Conservation (phyloP, 2,797 vertebrate species). For the Adrianichthys oophorus region DNA sequence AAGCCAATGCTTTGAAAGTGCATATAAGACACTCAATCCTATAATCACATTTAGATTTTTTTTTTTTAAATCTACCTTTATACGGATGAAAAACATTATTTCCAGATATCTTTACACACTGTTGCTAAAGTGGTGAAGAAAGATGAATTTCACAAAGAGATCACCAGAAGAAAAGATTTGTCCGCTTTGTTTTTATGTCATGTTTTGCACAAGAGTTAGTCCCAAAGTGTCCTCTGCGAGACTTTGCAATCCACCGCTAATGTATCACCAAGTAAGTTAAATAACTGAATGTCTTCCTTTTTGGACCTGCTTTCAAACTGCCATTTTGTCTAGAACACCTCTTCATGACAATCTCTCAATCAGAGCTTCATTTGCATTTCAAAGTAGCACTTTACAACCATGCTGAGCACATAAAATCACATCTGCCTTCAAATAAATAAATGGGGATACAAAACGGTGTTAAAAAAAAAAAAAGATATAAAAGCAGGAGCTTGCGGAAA, state of each 20-base stretch:
- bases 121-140: conserved; percentile 35
- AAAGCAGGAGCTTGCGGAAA: conserved; percentile 66
- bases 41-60: conserved; percentile 66
- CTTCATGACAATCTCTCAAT: conserved; percentile 71
- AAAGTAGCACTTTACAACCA: conserved; percentile 78
- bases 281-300: conserved; percentile 49
- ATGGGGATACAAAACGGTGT: conserved; percentile 70
- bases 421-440: conserved; percentile 83
- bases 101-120: conserved; percentile 37
- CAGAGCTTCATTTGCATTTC: conserved; percentile 79
- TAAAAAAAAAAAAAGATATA: conserved; percentile 74
- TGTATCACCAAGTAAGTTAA: conserved; percentile 41
- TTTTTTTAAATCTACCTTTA: conserved; percentile 61
- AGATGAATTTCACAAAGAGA: conserved; percentile 19
- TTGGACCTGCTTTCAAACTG: conserved; percentile 49
- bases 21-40: conserved; percentile 66
- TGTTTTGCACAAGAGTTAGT: conserved; percentile 15
- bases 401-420: conserved; percentile 77
- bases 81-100: conserved; percentile 56
- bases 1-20: conserved; percentile 72
- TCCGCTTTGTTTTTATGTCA: conserved; percentile 22
- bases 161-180: conserved; percentile 5
- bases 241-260: conserved; percentile 15
- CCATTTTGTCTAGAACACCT: conserved; percentile 50
- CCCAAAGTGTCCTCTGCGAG: conserved; percentile 46